These are phyloP conservation scores for Electrona antarctica DNA, from an alignment of 2,113 vertebrate species.

Conservation along the genomic window DNA sequence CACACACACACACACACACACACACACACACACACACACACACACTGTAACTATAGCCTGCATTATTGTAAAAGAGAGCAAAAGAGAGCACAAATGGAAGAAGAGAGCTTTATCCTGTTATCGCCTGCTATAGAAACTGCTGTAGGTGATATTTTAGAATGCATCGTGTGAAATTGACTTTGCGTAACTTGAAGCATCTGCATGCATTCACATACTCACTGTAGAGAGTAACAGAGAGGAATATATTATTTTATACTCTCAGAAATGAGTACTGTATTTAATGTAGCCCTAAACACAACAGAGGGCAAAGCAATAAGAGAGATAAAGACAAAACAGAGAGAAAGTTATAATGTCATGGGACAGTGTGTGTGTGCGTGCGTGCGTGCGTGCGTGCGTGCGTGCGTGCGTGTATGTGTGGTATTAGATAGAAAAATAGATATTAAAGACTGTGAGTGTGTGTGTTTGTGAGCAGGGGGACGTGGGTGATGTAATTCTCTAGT, in stretches of 20 bases:
- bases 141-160: too few relatives aligned
- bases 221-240: too few relatives aligned
- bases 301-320: neutral
- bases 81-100: neutral
- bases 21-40: neutral
- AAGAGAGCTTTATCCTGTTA: too few relatives aligned
- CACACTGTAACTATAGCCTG: neutral
- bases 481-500: conserved; percentile 30
- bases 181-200: too few relatives aligned
- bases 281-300: too few relatives aligned
- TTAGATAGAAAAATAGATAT: too few relatives aligned
- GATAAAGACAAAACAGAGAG: neutral
- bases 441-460: neutral
- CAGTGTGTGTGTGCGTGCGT: neutral
- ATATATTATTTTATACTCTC: too few relatives aligned
- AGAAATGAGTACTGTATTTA: too few relatives aligned
- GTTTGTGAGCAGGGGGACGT: neutral
- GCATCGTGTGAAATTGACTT: too few relatives aligned
- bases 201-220: too few relatives aligned
- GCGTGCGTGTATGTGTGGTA: neutral
- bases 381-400: neutral
- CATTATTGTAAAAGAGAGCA: neutral
- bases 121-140: too few relatives aligned
- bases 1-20: neutral
- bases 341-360: too few relatives aligned